Evolutionary conservation across 1,140 invertebrate species (phyloP), one percentile per base, ranked within the genome.

Genomic region (Orchestia grillus): DNA sequence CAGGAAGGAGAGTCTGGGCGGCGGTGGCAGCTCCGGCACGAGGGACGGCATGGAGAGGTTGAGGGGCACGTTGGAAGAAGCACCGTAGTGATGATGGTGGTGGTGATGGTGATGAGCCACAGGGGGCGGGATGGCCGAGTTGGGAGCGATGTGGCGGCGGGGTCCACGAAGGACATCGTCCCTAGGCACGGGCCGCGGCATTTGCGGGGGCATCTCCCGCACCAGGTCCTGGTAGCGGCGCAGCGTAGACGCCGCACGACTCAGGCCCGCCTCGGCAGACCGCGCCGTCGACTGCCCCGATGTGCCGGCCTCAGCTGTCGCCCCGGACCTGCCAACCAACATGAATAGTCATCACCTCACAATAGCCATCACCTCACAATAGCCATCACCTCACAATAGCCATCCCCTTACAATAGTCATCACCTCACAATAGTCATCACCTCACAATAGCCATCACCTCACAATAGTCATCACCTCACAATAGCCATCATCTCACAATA

Each of bases 11-110:
- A 96, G 96, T 96, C 96, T 96, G 45, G 97, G 96, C 40, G 97
- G 96, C 88, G 96, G 96, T 62, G 97, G 97, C 47, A 96, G 96
- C 96, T 96, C 96, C 44, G 96, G 96, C 44, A 96, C 96, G 40
- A 96, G 95, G n/a, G 96, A 95, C 43, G 96, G 96, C 47, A 96
- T 87, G 44, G 96, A 96, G 43, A 97, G 95, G 95, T 97, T 96
- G 11, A 97, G 95, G 41, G 96, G 96, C 41, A 96, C 53, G 43
- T 23, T 40, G 6, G 43, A 40, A 8, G 44, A 11, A n/a, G 92
- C 40, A 47, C 44, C 44, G 92, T 94, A 94, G 44, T 94, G 88
- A 91, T 91, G 44, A 28, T 91, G 92, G 92, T 94, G 92, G 44
- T 94, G 92, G 44, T 94, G 92, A 47, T 94, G 92, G 92, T 94